A percentile compares a stretch with the other conserved stretches of the same genome.
Conservation (phyloP, 2,797 vertebrate genomes). For the Okamejei kenojei region DNA sequence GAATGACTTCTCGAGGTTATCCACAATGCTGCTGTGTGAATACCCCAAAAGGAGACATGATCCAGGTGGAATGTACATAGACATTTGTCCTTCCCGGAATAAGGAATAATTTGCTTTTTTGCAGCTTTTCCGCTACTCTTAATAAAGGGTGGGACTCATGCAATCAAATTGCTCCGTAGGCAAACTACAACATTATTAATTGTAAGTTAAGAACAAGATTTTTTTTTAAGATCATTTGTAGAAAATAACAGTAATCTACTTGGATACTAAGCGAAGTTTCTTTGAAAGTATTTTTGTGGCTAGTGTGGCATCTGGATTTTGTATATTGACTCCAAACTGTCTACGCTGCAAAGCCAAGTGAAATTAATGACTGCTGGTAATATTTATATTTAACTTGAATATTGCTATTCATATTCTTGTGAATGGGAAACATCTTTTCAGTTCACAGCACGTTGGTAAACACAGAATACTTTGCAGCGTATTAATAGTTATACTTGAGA, state of each 20-base stretch:
- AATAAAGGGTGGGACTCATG: not conserved
- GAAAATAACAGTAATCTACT: not conserved
- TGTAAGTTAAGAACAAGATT: not conserved
- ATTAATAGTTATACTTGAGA: not conserved
- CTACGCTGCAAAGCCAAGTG: slow-evolving; percentile 20
- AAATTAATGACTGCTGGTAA: slow-evolving; percentile 34
- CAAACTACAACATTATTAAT: not conserved
- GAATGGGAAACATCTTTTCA: not conserved
- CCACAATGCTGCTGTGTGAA: not conserved
- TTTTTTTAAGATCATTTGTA: no score
- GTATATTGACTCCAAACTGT: slow-evolving; percentile 21
- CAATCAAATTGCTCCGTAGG: not conserved
- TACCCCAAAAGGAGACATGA: not conserved
- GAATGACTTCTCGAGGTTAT: not conserved
- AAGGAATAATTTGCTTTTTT: not conserved
- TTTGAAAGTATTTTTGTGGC: slow-evolving; percentile 36
- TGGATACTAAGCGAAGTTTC: not conserved
- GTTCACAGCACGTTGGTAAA: not conserved
- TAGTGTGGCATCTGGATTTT: slow-evolving; percentile 25
- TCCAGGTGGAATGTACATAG: not conserved
- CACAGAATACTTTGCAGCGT: not conserved
- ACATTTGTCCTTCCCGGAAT: not conserved
- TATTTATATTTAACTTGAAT: slow-evolving; percentile 18
- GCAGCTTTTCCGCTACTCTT: not conserved
- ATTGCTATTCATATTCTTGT: slow-evolving; percentile 17